A percentile compares a stretch with the other conserved stretches of the same genome.
These are phyloP conservation scores for Alfaro cultratus DNA, from an alignment of 2,797 vertebrate species.

Conservation along the genomic window DNA sequence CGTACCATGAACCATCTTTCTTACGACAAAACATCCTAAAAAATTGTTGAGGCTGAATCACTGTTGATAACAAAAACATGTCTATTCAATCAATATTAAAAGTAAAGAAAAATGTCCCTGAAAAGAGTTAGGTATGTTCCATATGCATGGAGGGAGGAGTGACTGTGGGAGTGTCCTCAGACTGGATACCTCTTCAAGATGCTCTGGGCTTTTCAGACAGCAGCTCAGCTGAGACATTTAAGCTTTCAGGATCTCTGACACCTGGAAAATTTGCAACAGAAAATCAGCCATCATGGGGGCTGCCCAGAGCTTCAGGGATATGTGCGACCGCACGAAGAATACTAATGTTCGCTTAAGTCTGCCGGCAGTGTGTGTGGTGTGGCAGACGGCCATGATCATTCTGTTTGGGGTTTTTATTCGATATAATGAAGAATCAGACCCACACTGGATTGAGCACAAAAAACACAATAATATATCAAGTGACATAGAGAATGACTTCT, in stretches of 20 bases:
- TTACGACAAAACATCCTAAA: not conserved
- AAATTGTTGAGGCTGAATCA: not conserved
- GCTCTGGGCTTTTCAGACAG: conserved; percentile 18
- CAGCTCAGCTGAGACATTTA: conserved; percentile 2
- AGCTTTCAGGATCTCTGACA: not conserved
- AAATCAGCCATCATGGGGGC: conserved; percentile 74
- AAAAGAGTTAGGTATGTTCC: not conserved
- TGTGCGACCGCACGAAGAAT: conserved; percentile 80
- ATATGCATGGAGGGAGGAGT: conserved; percentile 35
- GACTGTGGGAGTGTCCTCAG: conserved; percentile 57
- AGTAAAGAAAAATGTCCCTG: not conserved
- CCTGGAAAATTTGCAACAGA: not conserved
- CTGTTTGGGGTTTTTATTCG: conserved; percentile 93
- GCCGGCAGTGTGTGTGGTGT: conserved; percentile 86
- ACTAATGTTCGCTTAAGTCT: conserved; percentile 87
- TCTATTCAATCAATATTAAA: not conserved
- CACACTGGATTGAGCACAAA: conserved; percentile 81
- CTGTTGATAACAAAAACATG: not conserved
- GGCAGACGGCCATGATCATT: conserved; percentile 88
- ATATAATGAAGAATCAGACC: conserved; percentile 80
- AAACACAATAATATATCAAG: conserved; percentile 74
- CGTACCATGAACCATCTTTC: not conserved
- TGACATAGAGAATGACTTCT: conserved; percentile 92
- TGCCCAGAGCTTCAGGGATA: conserved; percentile 70
- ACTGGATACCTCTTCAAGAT: conserved; percentile 31